A percentile compares a stretch with the other conserved stretches of the same genome.
These are phyloP conservation scores for Cyclura pinguis DNA, from an alignment of 2,797 vertebrate species.

Conservation along the genomic window DNA sequence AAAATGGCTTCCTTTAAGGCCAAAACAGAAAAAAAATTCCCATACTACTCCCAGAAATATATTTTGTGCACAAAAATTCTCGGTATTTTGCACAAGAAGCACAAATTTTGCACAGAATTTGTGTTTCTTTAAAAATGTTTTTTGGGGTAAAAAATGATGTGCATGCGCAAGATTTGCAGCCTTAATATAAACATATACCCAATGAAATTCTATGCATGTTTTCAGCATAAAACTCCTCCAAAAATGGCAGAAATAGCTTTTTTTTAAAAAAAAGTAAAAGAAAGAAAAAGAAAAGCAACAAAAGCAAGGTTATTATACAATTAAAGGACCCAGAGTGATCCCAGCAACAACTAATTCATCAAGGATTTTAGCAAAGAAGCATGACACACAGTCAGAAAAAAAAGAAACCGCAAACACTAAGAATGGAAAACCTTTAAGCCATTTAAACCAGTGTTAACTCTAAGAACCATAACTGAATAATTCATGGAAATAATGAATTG, in stretches of 20 bases:
- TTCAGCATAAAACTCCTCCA: background rate
- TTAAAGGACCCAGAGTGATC: conserved; percentile 62
- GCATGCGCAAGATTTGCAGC: no score
- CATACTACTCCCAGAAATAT: no score
- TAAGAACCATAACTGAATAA: conserved; percentile 71
- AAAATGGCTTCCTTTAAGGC: no score
- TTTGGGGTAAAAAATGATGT: no score
- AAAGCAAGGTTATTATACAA: conserved; percentile 65
- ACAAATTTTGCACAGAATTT: no score
- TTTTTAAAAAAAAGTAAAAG: background rate
- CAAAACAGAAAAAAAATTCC: no score
- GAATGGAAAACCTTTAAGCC: conserved; percentile 71
- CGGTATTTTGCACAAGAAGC: no score
- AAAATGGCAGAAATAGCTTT: conserved; percentile 5
- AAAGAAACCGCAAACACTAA: conserved; percentile 64
- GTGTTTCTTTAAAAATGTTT: no score
- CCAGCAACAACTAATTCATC: conserved; percentile 65
- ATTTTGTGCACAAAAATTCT: no score
- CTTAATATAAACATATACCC: background rate
- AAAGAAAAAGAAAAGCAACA: conserved; percentile 27
- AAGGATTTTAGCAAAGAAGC: conserved; percentile 62
- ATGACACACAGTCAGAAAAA: conserved; percentile 51
- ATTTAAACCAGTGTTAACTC: conserved; percentile 73
- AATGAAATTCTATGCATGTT: background rate
- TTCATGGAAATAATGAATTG: conserved; percentile 74